These are phyloP conservation scores for Festucalex cinctus DNA, from an alignment of 2,113 vertebrate genomes.

Conservation along the genomic window DNA sequence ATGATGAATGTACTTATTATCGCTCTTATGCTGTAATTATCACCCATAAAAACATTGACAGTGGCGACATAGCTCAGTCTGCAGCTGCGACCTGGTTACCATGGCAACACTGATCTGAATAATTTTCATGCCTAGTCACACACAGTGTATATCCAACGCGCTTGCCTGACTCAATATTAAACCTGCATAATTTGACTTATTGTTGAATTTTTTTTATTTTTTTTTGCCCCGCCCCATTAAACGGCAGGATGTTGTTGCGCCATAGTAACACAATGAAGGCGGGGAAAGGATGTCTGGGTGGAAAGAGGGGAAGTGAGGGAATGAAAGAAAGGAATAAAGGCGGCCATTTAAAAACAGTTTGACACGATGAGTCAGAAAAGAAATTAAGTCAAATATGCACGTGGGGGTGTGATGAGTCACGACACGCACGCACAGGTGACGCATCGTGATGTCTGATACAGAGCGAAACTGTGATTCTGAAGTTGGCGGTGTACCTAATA, in stretches of 20 bases:
- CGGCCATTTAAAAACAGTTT: background rate
- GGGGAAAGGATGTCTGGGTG: background rate
- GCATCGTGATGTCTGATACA: no score
- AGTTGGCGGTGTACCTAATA: background rate
- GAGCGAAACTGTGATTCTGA: background rate
- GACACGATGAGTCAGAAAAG: conserved; percentile 24
- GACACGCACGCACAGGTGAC: no score
- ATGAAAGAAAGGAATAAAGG: background rate
- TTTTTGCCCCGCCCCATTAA: conserved; percentile 8
- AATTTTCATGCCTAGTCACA: conserved; percentile 33
- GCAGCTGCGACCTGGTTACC: conserved; percentile 45
- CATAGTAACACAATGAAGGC: background rate
- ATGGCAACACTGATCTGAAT: conserved; percentile 38
- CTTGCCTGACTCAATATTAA: background rate
- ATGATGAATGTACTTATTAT: background rate
- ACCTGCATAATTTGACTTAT: background rate
- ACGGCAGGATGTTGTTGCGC: conserved; percentile 9
- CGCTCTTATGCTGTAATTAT: conserved; percentile 22
- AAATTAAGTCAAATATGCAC: conserved; percentile 18
- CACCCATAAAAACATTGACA: conserved; percentile 11
- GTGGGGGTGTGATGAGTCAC: conserved; percentile 14
- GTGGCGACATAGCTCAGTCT: conserved; percentile 15
- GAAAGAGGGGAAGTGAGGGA: background rate
- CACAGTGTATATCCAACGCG: background rate
- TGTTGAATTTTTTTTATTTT: background rate